Conservation (phyloP, 2,113 vertebrate species). For the Amazona guildingii region DNA sequence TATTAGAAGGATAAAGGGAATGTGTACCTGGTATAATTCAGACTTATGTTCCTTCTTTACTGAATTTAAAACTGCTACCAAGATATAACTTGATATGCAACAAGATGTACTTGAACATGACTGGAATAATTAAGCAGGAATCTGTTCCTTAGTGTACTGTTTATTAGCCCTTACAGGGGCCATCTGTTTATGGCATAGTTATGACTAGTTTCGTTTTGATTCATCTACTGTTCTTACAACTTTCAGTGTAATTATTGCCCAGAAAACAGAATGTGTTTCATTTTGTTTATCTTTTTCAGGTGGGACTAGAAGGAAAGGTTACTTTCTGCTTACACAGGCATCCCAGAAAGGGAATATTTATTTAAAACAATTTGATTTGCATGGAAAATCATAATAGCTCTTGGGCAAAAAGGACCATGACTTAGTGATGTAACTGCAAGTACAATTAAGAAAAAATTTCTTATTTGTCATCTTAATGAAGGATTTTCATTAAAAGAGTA, state of each 20-base stretch:
- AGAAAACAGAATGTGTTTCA: background rate
- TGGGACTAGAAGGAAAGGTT: background rate
- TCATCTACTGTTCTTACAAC: background rate
- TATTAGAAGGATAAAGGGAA: background rate
- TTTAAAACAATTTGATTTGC: background rate
- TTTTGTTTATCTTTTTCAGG: background rate
- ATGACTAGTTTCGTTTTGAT: slow-evolving; percentile 41
- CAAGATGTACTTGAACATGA: background rate
- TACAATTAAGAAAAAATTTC: slow-evolving; percentile 19
- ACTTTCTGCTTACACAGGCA: background rate
- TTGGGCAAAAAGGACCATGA: background rate
- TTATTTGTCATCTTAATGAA: background rate
- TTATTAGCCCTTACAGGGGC: background rate
- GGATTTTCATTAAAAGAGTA: slow-evolving; percentile 29
- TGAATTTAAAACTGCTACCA: background rate
- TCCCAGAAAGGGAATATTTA: background rate
- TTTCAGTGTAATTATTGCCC: slow-evolving; percentile 10
- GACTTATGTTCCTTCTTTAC: background rate
- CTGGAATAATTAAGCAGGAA: background rate
- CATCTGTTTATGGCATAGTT: background rate
- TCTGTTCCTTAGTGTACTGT: background rate
- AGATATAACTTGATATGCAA: background rate
- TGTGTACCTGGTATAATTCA: background rate
- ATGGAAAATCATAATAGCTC: background rate
- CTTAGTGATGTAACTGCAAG: slow-evolving; percentile 28